phyloP scores from a whole-genome alignment of 2,888 invertebrate genomes.

The Oscheius myriophilus region DNA sequence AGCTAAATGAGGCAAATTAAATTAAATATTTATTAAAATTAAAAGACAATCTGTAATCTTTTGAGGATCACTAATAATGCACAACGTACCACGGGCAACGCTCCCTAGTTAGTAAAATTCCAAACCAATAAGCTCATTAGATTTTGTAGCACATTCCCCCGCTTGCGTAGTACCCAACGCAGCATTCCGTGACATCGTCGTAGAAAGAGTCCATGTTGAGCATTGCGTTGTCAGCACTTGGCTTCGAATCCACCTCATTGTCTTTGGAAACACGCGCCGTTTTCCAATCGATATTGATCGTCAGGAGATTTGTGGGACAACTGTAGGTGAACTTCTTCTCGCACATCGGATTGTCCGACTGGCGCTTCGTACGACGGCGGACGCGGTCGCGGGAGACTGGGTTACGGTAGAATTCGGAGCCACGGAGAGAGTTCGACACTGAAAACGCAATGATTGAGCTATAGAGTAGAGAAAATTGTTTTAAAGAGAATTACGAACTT shows the following conservation, averaged over 20 bases:
- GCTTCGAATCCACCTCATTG: background rate
- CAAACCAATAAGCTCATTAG: slow-evolving; percentile 9
- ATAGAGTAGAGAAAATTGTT: too few species aligned
- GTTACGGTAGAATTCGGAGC: slow-evolving; percentile 21
- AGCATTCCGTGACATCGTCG: slow-evolving; percentile 46
- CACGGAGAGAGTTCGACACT: slow-evolving; percentile 11
- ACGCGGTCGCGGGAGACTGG: slow-evolving; percentile 13
- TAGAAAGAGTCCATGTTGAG: slow-evolving; percentile 34
- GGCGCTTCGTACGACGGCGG: slow-evolving; percentile 3
- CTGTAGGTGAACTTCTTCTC: slow-evolving; percentile 61
- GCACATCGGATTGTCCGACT: slow-evolving; percentile 18
- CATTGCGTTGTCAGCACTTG: slow-evolving; percentile 9
- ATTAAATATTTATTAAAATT: too few species aligned
- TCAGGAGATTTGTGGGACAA: slow-evolving; percentile 66
- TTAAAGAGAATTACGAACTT: too few species aligned
- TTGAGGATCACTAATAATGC: too few species aligned
- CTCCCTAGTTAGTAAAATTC: too few species aligned
- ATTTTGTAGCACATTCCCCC: slow-evolving; percentile 52
- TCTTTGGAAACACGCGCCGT: slow-evolving; percentile 18
- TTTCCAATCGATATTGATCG: slow-evolving; percentile 62
- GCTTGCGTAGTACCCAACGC: slow-evolving; percentile 52
- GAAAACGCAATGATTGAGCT: background rate
- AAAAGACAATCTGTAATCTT: too few species aligned
- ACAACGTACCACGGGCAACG: too few species aligned
- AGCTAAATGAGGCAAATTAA: too few species aligned